These are phyloP conservation scores for Piscicola geometra DNA, from an alignment of 2,888 invertebrate species.

Conservation along the genomic window DNA sequence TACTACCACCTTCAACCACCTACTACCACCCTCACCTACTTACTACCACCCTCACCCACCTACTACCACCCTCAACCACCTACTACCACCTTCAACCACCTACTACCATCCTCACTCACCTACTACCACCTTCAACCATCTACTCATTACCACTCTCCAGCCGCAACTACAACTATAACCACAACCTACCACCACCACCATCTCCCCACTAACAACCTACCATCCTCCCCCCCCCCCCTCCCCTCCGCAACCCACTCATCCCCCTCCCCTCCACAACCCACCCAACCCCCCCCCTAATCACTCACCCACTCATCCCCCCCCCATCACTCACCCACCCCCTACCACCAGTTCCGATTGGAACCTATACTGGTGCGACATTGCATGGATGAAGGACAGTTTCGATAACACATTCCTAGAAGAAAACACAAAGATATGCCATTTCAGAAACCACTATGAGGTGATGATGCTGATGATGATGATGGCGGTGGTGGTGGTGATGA, in stretches of 20 bases:
- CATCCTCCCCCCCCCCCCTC: not conserved
- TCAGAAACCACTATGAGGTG: slow-evolving; percentile 62
- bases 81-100: no score
- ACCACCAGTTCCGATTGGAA: slow-evolving; percentile 60
- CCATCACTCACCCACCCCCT: no score
- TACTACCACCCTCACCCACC: no score
- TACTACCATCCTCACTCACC: no score
- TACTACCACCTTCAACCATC: no score
- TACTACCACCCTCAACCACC: no score
- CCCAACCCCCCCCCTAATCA: not conserved
- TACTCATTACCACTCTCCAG: no score
- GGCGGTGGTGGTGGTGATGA: slow-evolving; percentile 29
- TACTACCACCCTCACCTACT: no score
- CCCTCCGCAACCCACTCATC: not conserved
- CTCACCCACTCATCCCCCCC: not conserved
- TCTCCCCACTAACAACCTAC: no score
- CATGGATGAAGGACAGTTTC: slow-evolving; percentile 59
- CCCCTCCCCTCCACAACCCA: not conserved
- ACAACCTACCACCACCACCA: no score
- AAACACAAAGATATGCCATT: slow-evolving; percentile 62
- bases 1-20: no score
- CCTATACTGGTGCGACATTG: slow-evolving; percentile 63
- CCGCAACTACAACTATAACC: no score
- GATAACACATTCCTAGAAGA: slow-evolving; percentile 57
- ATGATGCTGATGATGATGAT: slow-evolving; percentile 26